Base-by-base conservation (phyloP, 2,888 invertebrate species). In the Drosophila algonquin region DNA sequence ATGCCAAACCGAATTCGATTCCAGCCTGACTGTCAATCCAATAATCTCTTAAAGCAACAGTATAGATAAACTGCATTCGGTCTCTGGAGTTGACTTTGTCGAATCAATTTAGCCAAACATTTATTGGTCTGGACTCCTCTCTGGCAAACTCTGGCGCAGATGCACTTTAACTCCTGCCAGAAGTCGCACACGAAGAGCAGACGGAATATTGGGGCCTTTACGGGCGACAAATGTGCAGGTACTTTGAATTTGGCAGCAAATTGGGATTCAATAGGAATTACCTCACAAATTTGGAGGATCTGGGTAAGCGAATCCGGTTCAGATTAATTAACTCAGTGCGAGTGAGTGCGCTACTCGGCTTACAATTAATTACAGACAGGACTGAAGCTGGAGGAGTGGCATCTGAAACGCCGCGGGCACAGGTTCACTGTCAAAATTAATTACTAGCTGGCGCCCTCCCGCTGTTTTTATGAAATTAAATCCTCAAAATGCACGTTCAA, bases 261-360 rank as follows among this genome's bases (percentile, higher is more conserved):
- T n/a, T 7, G 7, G 40, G 40, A 40, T 40, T 70, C 70, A 82
- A 74, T 63, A 63, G 62, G 52, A n/a, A 45, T 55, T 52, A 35
- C 46, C 58, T 73, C 76, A 81, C 63, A 16, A 47, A 51, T 47
- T 14, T 14, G 35, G 10, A 2, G 45, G 14, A 24, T 9, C 32
- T 24, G 47, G 16, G n/a, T 16, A 24, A 45, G 46, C 74, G 69
- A 68, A 67, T 69, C 75, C 72, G 68, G 64, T 75, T 75, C 82
- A 89, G 89, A 91, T 90, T 90, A 91, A 90, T 91, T 91, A 90
- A 91, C 90, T 90, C 82, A 89, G 75, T 80, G 75, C 63, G 84
- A 83, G 77, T 65, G 78, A 60, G 67, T 63, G 73, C 61, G 67
- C 51, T 16, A 53, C 89, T 89, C 81, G 74, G 89, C 83, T 81